A percentile compares a stretch with the other conserved stretches of the same genome.
Conservation (phyloP, 2,797 vertebrate species). For the Hoplostethus mediterraneus region DNA sequence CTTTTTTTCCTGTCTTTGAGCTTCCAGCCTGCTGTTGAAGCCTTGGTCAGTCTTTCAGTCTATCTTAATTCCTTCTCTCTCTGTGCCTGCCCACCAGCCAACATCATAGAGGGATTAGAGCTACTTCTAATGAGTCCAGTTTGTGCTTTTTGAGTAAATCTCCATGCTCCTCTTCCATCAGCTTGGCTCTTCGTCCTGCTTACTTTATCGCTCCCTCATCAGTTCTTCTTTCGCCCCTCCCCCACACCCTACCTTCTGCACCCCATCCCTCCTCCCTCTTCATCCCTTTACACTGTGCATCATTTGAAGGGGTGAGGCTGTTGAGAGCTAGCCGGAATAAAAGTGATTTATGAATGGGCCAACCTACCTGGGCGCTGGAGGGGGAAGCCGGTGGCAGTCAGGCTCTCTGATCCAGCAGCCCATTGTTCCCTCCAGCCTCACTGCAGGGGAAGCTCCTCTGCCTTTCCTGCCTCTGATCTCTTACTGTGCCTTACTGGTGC, state of each 20-base stretch:
- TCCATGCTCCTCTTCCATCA: conserved; percentile 37
- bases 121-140: conserved; percentile 63
- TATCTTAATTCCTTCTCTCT: conserved; percentile 52
- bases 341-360: conserved; percentile 87
- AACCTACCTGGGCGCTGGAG: conserved; percentile 76
- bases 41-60: conserved; percentile 36
- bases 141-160: conserved; percentile 61
- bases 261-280: conserved; percentile 51
- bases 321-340: conserved; percentile 81
- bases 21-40: conserved; percentile 18
- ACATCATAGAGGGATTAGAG: conserved; percentile 59
- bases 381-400: conserved; percentile 79
- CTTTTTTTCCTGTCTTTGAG: conserved; percentile 16
- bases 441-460: conserved; percentile 78
- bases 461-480: conserved; percentile 66
- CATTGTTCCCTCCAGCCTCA: conserved; percentile 79
- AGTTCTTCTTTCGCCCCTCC: conserved; percentile 41
- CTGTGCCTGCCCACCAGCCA: conserved; percentile 47
- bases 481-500: conserved; percentile 46
- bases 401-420: conserved; percentile 77
- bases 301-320: conserved; percentile 83
- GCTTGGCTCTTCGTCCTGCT: conserved; percentile 36
- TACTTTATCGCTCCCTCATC: conserved; percentile 57
- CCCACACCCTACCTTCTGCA: conserved; percentile 20
- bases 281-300: conserved; percentile 82